A percentile compares a stretch with the other conserved stretches of the same genome.
Conservation (phyloP, 2,888 invertebrate species). For the Muscina levida region DNA sequence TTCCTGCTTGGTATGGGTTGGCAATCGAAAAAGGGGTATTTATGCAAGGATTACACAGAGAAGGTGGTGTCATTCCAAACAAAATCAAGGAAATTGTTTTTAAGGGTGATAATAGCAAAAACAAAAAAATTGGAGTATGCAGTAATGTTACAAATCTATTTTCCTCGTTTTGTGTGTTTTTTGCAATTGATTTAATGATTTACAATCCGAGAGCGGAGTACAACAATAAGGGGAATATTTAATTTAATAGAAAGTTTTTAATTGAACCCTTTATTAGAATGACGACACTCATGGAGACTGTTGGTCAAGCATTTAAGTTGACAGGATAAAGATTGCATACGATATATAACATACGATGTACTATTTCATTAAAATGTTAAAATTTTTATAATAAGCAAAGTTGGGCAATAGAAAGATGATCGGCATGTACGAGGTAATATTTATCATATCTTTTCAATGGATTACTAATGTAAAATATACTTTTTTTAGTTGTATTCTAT, state of each 20-base stretch:
- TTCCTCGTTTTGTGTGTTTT: not conserved
- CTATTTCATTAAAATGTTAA: too few species aligned
- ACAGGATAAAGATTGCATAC: not conserved
- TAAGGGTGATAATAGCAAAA: constrained; percentile 13
- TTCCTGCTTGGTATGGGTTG: too few species aligned
- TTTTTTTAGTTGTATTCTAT: too few species aligned
- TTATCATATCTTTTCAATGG: too few species aligned
- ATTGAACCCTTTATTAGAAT: not conserved
- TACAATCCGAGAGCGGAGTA: too few species aligned
- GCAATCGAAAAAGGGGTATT: not conserved
- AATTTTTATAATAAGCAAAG: too few species aligned
- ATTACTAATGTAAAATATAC: too few species aligned
- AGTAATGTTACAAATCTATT: constrained; percentile 21
- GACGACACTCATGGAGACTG: not conserved
- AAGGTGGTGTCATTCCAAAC: constrained; percentile 54
- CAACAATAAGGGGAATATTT: not conserved
- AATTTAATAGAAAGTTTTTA: constrained; percentile 18
- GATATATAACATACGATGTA: too few species aligned
- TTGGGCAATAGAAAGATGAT: too few species aligned
- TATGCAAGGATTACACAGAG: constrained; percentile 44
- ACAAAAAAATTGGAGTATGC: too few species aligned
- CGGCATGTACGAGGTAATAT: too few species aligned
- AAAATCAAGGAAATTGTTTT: constrained; percentile 65
- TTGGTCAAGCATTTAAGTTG: not conserved
- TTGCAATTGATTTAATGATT: constrained; percentile 44